Evolutionary conservation across 2,888 invertebrate species (phyloP), one percentile per base, ranked within the genome.

Genomic region (Petrolisthes manimaculis): DNA sequence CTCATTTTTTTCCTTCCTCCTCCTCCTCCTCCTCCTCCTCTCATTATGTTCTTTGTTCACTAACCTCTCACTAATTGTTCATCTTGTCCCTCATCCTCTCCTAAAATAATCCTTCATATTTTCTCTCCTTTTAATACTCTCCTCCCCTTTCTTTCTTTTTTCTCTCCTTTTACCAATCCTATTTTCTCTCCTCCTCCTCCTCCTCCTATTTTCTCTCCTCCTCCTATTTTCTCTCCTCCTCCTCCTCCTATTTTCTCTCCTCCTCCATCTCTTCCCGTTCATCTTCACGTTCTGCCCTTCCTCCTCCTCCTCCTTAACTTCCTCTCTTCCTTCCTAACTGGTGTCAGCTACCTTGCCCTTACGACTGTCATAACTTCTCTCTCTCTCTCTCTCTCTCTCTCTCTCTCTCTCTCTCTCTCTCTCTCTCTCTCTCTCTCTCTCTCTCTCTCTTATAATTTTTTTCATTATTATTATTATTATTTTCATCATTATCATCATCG

Each of bases 391-490:
- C 81, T 56, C 56, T 81, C 56, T 6, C 1, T 5, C 61, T 56
- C 67, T 81, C 6, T n/a, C 3, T 54, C 18, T 55, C 54, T 55
- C 54, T 79, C 55, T 12, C 77, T 77, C 12, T 12, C 12, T 77
- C 12, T 37, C 37, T 24, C 12, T 12, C 79, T 18, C 5, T 56
- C 51, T 61, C 21, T 56, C n/a, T 61, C 18, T 37, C 55, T 67
- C 81, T 81, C 56, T 55, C 61, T 56, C 80, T 80, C 56, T 56
- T 37, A 24, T 51, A 6, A 21, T 14, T n/a, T 14, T 77, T 77
- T 6, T 71, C 24, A 2, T 71, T 12, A 71, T 71, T 71, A 18
- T 24, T 6, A n/a, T 71, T 71, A 24, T 71, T 71, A 71, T 14
- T 1, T 24, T 71, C n/a, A 3, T 37, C 3, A 9, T 77, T 5